phyloP scores from a whole-genome alignment of 2,797 vertebrate genomes.

The Dicrostonyx torquatus region DNA sequence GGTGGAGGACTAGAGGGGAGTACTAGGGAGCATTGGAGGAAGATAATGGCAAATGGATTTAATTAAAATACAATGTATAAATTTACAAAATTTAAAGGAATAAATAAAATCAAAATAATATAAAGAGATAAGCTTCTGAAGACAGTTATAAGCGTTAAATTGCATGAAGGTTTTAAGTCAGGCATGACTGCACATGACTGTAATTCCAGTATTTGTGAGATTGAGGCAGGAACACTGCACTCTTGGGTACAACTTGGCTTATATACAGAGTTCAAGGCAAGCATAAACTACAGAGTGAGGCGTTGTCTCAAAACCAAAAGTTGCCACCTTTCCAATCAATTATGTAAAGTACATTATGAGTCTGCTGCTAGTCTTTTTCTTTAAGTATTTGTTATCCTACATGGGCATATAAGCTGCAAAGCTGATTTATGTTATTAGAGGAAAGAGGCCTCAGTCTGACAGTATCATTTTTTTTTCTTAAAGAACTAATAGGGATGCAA shows the following conservation, averaged over 20 bases:
- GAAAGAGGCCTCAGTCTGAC: neutral
- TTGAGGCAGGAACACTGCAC: neutral
- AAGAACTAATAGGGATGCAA: neutral
- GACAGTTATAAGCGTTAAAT: neutral
- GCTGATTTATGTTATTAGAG: neutral
- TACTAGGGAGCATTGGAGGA: neutral
- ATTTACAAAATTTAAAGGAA: neutral
- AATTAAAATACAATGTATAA: neutral
- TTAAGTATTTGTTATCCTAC: slow-evolving; percentile 37
- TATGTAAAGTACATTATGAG: neutral
- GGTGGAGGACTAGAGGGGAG: neutral
- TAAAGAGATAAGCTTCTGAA: neutral
- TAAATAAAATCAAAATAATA: neutral
- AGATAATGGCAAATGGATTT: neutral
- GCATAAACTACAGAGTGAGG: neutral
- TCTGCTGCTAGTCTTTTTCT: neutral
- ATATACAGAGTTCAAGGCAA: neutral
- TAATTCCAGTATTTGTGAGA: neutral
- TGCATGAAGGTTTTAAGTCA: neutral
- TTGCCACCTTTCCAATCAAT: slow-evolving; percentile 3
- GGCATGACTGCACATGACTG: neutral
- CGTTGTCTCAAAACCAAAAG: slow-evolving; percentile 32
- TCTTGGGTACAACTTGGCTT: neutral
- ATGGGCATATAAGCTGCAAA: neutral
- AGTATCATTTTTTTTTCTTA: neutral